These are phyloP conservation scores for Iselma pallidipennis DNA, from an alignment of 2,888 invertebrate species.

Conservation along the genomic window DNA sequence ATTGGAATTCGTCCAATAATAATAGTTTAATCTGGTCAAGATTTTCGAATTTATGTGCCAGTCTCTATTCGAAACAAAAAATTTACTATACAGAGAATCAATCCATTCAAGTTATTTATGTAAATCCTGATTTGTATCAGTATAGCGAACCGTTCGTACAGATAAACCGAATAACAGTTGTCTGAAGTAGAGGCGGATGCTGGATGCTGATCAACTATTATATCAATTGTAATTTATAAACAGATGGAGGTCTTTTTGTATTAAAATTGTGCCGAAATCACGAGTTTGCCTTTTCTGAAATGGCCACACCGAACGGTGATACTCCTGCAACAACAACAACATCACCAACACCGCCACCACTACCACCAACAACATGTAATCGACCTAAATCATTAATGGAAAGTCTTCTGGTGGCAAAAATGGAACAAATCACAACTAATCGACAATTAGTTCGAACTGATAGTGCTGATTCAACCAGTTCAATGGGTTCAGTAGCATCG, in stretches of 20 bases:
- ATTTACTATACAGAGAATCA: not conserved
- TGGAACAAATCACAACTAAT: slow-evolving; percentile 68
- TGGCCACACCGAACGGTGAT: not conserved
- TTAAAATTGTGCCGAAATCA: no score
- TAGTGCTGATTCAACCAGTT: slow-evolving; percentile 76
- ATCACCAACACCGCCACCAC: slow-evolving; percentile 34
- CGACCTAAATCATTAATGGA: slow-evolving; percentile 81
- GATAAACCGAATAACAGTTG: not conserved
- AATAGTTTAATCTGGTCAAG: not conserved
- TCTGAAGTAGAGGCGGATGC: not conserved
- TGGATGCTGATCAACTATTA: not conserved
- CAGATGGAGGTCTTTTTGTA: no score
- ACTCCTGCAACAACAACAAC: not conserved
- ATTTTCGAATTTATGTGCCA: not conserved
- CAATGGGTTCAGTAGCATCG: slow-evolving; percentile 70
- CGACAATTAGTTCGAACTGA: slow-evolving; percentile 69
- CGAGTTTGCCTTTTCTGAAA: no score
- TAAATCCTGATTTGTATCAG: not conserved
- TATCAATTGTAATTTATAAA: no score
- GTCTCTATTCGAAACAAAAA: not conserved
- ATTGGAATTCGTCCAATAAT: not conserved
- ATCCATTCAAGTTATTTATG: not conserved
- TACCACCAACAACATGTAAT: slow-evolving; percentile 58
- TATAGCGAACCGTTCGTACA: not conserved
- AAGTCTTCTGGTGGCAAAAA: slow-evolving; percentile 77